Conservation (phyloP, 2,113 vertebrate genomes). For the Spea multiplicata region DNA sequence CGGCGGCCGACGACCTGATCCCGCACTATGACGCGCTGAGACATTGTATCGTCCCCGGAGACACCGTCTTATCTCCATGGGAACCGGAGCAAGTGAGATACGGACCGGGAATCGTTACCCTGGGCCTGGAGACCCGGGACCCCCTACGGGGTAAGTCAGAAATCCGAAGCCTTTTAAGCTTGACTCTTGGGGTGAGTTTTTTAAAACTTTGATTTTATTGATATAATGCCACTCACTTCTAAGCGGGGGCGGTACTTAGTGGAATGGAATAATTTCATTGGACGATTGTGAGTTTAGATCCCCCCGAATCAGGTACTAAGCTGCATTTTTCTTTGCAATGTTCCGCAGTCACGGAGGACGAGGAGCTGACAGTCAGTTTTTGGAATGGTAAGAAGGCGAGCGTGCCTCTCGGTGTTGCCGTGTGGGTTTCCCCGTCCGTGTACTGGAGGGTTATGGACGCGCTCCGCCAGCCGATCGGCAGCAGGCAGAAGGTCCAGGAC, state of each 20-base stretch:
- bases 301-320: too few relatives aligned
- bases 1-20: slow-evolving; percentile 70
- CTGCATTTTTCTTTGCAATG: neutral
- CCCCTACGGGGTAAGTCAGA: slow-evolving; percentile 63
- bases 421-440: slow-evolving; percentile 65
- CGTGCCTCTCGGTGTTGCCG: slow-evolving; percentile 62
- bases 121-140: slow-evolving; percentile 62
- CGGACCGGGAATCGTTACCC: slow-evolving; percentile 74
- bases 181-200: too few relatives aligned
- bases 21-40: slow-evolving; percentile 56
- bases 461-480: slow-evolving; percentile 57
- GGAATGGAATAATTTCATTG: too few relatives aligned
- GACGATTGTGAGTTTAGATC: too few relatives aligned
- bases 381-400: slow-evolving; percentile 73
- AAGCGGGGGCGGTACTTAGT: too few relatives aligned
- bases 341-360: slow-evolving; percentile 62
- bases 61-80: slow-evolving; percentile 83
- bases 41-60: slow-evolving; percentile 66
- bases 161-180: too few relatives aligned
- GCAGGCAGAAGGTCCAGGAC: slow-evolving; percentile 22
- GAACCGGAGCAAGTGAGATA: slow-evolving; percentile 65
- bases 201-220: too few relatives aligned
- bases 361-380: slow-evolving; percentile 70
- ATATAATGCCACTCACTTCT: too few relatives aligned
- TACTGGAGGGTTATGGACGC: slow-evolving; percentile 67